Evolutionary conservation across 2,797 vertebrate species (phyloP).

Genomic region (Chelon auratus): DNA sequence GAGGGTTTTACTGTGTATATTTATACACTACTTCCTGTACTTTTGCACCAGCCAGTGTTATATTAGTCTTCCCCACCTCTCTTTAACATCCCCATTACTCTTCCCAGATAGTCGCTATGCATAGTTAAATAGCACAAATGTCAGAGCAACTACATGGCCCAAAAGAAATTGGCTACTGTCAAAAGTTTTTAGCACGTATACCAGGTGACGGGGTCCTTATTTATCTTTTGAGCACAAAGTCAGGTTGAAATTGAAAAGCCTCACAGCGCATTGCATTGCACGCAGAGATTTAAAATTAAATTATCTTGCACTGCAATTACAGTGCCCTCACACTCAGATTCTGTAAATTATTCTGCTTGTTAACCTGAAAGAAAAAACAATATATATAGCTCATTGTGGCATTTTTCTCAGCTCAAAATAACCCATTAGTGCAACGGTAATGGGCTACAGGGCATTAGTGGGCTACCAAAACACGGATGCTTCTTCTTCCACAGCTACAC

Average conservation of each 20-base stretch:
- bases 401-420: slow-evolving; percentile 41
- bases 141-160: slow-evolving; percentile 38
- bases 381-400: not conserved
- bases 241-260: slow-evolving; percentile 3
- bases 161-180: slow-evolving; percentile 22
- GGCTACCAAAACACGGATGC: slow-evolving; percentile 15
- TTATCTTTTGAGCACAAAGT: slow-evolving; percentile 20
- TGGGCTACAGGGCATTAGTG: slow-evolving; percentile 28
- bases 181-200: slow-evolving; percentile 31
- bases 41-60: not conserved
- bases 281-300: slow-evolving; percentile 24
- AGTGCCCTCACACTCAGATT: slow-evolving; percentile 7
- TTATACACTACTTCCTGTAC: not conserved
- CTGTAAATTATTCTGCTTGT: slow-evolving; percentile 18
- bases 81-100: slow-evolving; percentile 22
- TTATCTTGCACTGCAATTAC: slow-evolving; percentile 18
- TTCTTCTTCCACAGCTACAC: slow-evolving; percentile 9
- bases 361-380: slow-evolving; percentile 8
- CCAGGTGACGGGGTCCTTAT: slow-evolving; percentile 23
- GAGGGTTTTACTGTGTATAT: not conserved
- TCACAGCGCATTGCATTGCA: not conserved
- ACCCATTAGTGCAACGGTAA: slow-evolving; percentile 39
- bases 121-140: slow-evolving; percentile 40
- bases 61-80: slow-evolving; percentile 4
- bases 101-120: slow-evolving; percentile 1